Percentiles rank a stretch among this genome's conserved stretches.
phyloP scores from a whole-genome alignment of 2,888 invertebrate genomes.

The Glyphotaelius pellucidus region DNA sequence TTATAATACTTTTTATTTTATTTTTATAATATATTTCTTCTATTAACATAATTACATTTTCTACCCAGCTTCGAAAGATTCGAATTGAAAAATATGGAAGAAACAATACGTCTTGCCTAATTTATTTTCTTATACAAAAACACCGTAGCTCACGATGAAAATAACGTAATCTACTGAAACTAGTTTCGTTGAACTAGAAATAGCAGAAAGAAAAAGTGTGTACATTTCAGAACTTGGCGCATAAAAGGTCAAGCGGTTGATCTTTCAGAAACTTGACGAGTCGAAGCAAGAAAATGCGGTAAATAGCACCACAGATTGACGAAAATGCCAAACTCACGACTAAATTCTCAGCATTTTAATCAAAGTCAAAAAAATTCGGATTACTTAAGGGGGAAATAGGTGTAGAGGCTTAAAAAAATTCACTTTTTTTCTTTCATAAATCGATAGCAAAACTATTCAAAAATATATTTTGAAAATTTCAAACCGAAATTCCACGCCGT shows the following conservation, averaged over 20 bases:
- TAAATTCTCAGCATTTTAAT: not conserved
- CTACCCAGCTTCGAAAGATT: too few relatives aligned
- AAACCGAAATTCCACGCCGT: too few relatives aligned
- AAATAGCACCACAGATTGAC: not conserved
- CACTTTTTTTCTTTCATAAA: too few relatives aligned
- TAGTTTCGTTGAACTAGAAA: too few relatives aligned
- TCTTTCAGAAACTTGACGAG: not conserved
- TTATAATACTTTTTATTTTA: too few relatives aligned
- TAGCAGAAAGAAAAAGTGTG: not conserved
- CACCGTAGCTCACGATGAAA: not conserved
- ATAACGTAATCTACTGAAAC: not conserved
- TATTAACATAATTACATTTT: too few relatives aligned
- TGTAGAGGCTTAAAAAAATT: too few relatives aligned
- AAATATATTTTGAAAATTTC: too few relatives aligned
- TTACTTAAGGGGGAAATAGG: too few relatives aligned
- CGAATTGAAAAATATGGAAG: not conserved
- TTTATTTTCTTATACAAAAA: not conserved
- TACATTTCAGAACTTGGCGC: not conserved
- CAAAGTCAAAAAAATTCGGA: not conserved
- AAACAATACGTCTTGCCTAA: not conserved
- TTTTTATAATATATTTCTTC: too few relatives aligned
- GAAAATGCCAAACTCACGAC: not conserved
- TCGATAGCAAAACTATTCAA: too few relatives aligned
- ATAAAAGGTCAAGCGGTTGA: not conserved
- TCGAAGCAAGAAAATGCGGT: not conserved